A percentile compares a stretch with the other conserved stretches of the same genome.
These are phyloP conservation scores for Chrysaora quinquecirrha DNA, from an alignment of 30 jellyfish, hydroid and myxozoan genomes.

Conservation along the genomic window DNA sequence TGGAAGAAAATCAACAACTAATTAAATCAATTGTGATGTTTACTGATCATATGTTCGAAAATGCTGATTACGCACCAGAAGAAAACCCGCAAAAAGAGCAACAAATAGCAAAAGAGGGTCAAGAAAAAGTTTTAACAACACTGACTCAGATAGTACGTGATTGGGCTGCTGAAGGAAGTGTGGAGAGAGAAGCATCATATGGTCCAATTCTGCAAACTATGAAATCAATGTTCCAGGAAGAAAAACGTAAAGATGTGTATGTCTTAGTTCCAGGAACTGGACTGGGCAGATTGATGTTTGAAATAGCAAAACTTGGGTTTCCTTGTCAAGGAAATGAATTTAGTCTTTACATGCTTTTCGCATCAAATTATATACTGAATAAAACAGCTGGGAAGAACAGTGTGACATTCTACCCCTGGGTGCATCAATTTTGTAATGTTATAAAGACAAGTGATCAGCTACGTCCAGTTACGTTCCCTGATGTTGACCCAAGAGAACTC, in stretches of 20 bases:
- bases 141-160: constrained; percentile 92
- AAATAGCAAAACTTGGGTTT: constrained; percentile 87
- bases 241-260: constrained; percentile 28
- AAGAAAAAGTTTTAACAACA: constrained; percentile 92
- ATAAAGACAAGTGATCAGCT: constrained; percentile 62
- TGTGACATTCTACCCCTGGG: constrained; percentile 93
- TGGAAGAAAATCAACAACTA: constrained; percentile 75
- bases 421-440: constrained; percentile 88
- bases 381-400: constrained; percentile 26
- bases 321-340: constrained; percentile 94
- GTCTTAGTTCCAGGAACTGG: constrained; percentile 99
- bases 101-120: constrained; percentile 62
- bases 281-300: constrained; percentile 95
- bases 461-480: constrained; percentile 88
- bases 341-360: constrained; percentile 96
- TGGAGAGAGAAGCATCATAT: constrained; percentile 76
- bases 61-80: constrained; percentile 57
- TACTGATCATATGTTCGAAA: constrained; percentile 83
- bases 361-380: constrained; percentile 86
- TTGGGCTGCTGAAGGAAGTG: constrained; percentile 95
- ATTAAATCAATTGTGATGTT: constrained; percentile 47
- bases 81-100: not conserved
- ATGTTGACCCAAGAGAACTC: constrained; percentile 73
- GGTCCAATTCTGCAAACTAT: constrained; percentile 77
- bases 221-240: constrained; percentile 58